Conservation (phyloP, 2,888 invertebrate genomes). For the Phortica okadai region DNA sequence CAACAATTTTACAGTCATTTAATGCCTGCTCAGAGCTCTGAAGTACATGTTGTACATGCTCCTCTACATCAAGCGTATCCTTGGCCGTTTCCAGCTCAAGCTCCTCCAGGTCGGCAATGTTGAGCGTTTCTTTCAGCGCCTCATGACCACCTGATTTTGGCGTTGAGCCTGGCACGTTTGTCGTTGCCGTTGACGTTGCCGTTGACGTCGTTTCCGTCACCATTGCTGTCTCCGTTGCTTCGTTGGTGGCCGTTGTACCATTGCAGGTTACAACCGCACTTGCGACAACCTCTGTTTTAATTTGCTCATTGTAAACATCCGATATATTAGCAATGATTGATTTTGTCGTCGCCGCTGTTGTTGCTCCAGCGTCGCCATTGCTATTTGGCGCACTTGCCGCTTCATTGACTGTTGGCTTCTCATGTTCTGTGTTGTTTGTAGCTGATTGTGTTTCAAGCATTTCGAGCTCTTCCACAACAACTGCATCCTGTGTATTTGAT, state of each 20-base stretch:
- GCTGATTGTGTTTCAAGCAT: slow-evolving; percentile 39
- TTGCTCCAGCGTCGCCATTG: slow-evolving; percentile 49
- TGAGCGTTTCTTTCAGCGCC: slow-evolving; percentile 76
- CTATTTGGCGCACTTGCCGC: slow-evolving; percentile 39
- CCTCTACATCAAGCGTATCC: slow-evolving; percentile 75
- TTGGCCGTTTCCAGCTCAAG: slow-evolving; percentile 62
- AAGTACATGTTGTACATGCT: slow-evolving; percentile 78
- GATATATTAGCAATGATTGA: slow-evolving; percentile 74
- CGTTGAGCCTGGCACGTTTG: slow-evolving; percentile 41
- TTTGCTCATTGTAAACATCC: slow-evolving; percentile 76
- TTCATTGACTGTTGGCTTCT: slow-evolving; percentile 47
- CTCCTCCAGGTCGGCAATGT: slow-evolving; percentile 71
- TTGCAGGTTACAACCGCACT: slow-evolving; percentile 44
- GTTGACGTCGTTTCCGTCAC: slow-evolving; percentile 31
- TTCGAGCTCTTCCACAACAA: slow-evolving; percentile 54
- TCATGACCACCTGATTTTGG: slow-evolving; percentile 61
- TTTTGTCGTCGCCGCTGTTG: slow-evolving; percentile 57
- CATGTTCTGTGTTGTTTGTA: slow-evolving; percentile 31
- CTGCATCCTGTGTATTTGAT: slow-evolving; percentile 43
- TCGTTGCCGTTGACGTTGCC: slow-evolving; percentile 30
- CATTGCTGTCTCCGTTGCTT: slow-evolving; percentile 31
- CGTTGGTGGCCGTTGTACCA: slow-evolving; percentile 34
- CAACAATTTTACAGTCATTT: slow-evolving; percentile 75
- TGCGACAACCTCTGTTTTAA: slow-evolving; percentile 71
- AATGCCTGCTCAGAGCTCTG: slow-evolving; percentile 78